Base-by-base conservation (phyloP, 1,140 invertebrate species). In the Heterodera carotae region DNA sequence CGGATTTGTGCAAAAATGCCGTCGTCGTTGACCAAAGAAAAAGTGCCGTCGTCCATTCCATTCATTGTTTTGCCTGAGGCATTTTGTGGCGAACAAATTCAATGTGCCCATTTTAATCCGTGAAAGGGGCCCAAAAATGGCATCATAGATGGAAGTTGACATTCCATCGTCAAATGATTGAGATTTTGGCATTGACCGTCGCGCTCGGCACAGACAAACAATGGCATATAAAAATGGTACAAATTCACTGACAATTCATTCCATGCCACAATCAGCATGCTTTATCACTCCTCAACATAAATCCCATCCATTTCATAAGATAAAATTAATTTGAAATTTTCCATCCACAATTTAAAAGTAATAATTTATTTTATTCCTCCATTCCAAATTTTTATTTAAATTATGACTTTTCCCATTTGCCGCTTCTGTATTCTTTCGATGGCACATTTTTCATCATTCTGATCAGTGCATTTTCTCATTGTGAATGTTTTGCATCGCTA, bases 21-120 rank as follows among this genome's bases (percentile, higher is more conserved):
- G 39, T n/a, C n/a, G n/a, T n/a, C n/a, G n/a, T n/a, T 34, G 39
- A n/a, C 15, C 34, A 68, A 68, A 68, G 66, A 68, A 43, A 68
- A 68, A n/a, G n/a, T 36, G 66, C 43, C 31, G n/a, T n/a, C 15
- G n/a, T 48, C 39, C 39, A 71, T 72, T 72, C 33, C 22, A 18
- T 48, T n/a, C n/a, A n/a, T n/a, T n/a, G n/a, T n/a, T n/a, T n/a
- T 72, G 31, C 15, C 18, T 72, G 33, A 15, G 39, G 66, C 2
- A 4, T 22, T 36, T 68, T 68, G n/a, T 66, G 29, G 12, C 18
- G 27, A 43, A 27, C 27, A 12, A 34, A 69, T 31, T 68, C 67
- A 68, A 39, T 68, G 22, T 68, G 34, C 22, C 34, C 22, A n/a
- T 34, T 27, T n/a, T 34, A 68, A 68, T 68, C 67, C 6, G 67